Evolutionary conservation across 2,888 invertebrate species (phyloP), one percentile per base, ranked within the genome.

Genomic region (Coelopa pilipes): DNA sequence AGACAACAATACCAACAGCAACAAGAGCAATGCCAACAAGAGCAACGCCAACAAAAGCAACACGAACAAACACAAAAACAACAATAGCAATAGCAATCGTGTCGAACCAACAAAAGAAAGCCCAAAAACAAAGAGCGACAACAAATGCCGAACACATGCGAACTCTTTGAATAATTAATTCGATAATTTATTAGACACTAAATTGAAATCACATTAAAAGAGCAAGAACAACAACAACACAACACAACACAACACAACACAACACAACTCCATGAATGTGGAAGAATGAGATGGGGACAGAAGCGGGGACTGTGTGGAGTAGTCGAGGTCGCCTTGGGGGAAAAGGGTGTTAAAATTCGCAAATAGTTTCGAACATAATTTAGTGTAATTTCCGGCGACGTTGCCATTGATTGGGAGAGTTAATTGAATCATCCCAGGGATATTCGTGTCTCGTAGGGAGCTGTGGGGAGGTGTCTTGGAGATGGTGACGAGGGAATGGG

Each of bases 161-260:
- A 45, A 70, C 34, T 68, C 74, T 74, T 77, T 82, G 75, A 82
- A 83, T 82, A 80, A 84, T 82, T 82, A 81, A 82, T 82, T 78
- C 76, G 80, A 76, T 82, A 83, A 82, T 82, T 82, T 84, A 82
- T 82, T 78, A 81, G 75, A 80, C 81, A 81, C 79, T 78, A 82
- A 83, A 84, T 82, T 82, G 83, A 63, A 75, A 73, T 70, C 70
- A 67, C 73, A 68, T 75, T 74, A 66, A 67, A 34, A 19, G 67
- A 72, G 45, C 49, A 45, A 12, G 4, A 19, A 21, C 19, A 69
- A 47, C 55, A 55, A 68, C 55, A 55, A 17, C 17, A 65, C 65
- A 47, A 49, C 65, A 65, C 12, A 34, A n/a, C n/a, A n/a, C 45
- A 1, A 45, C 45, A 34, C n/a, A 15, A 46, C 11, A 46, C 17